Evolutionary conservation across 2,797 vertebrate genomes (phyloP), one percentile per base, ranked within the genome.

Genomic region (Melanotaenia pygmaea): DNA sequence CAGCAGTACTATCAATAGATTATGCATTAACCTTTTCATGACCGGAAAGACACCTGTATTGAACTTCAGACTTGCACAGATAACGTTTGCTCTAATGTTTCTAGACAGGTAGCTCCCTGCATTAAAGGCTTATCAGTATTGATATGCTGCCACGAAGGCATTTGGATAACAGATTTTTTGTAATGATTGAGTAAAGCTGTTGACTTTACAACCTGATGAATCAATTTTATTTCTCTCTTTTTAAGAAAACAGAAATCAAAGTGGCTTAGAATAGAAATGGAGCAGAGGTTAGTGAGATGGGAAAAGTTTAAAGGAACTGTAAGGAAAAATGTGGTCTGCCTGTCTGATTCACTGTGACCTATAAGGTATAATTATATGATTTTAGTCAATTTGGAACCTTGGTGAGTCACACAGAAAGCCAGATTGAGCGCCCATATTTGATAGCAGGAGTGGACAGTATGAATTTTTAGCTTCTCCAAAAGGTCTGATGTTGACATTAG

Each of bases 41-140:
- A 16, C 53, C 74, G 18, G 20, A 59, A 53, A 60, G 18, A 74
- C 26, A 8, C 37, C 43, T 1, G 1, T 59, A 22, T 8, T 83
- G 78, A 85, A 81, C 78, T 73, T 76, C 65, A 83, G 76, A 80
- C 83, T 45, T 70, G 11, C 11, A 9, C 5, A 45, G 24, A 28
- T 26, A 43, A 14, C 20, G 58, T 35, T 40, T 65, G 63, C 64
- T 73, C 9, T 68, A 72, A 74, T 53, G 28, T 50, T 65, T 51
- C 2, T 30, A 9, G 22, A 62, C 59, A 51, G 65, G 67, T 60
- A 61, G 72, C n/a, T 51, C 18, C 40, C 53, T 37, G 26, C 51
- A 58, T n/a, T 16, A 38, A 50, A 7, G 10, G 18, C 20, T 70
- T 73, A 64, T 87, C 73, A 56, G 9, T 1, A 2, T 1, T 26